Evolutionary conservation across 2,797 vertebrate genomes (phyloP).

Genomic region (Ctenopoma multispine): DNA sequence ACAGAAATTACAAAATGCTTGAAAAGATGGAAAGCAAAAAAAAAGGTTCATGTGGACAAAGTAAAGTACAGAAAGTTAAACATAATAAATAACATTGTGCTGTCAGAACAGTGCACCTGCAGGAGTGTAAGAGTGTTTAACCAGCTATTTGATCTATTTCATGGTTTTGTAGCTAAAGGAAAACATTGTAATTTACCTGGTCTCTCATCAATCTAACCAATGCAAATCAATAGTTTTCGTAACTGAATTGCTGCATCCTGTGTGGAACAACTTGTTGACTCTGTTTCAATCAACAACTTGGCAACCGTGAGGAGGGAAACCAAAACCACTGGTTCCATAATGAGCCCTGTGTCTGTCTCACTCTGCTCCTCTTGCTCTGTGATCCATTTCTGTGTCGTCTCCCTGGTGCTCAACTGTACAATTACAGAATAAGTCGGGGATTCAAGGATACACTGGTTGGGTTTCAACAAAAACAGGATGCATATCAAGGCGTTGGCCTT

Average conservation of each 20-base stretch:
- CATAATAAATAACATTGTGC: no score
- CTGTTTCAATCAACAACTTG: constrained; percentile 30
- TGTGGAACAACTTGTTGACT: constrained; percentile 39
- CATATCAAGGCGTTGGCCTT: constrained; percentile 39
- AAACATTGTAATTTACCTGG: not conserved
- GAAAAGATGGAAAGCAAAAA: no score
- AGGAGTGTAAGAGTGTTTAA: no score
- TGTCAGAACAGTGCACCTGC: no score
- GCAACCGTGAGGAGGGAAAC: constrained; percentile 28
- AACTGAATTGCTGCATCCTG: constrained; percentile 2
- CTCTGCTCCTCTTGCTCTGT: constrained; percentile 27
- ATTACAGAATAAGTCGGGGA: constrained; percentile 32
- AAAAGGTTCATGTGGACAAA: no score
- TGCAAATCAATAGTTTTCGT: constrained; percentile 1
- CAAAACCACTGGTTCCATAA: constrained; percentile 44
- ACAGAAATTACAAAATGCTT: no score
- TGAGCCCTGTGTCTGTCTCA: constrained; percentile 13
- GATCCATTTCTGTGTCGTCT: constrained; percentile 49
- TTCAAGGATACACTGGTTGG: constrained; percentile 23
- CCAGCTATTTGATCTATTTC: no score
- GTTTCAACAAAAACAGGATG: constrained; percentile 66
- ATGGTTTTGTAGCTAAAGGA: no score
- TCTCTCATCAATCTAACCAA: constrained; percentile 4
- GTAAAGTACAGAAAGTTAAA: no score
- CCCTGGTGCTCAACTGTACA: constrained; percentile 30